Base-by-base conservation (phyloP, 2,113 vertebrate species). In the Lophotis ruficrista region DNA sequence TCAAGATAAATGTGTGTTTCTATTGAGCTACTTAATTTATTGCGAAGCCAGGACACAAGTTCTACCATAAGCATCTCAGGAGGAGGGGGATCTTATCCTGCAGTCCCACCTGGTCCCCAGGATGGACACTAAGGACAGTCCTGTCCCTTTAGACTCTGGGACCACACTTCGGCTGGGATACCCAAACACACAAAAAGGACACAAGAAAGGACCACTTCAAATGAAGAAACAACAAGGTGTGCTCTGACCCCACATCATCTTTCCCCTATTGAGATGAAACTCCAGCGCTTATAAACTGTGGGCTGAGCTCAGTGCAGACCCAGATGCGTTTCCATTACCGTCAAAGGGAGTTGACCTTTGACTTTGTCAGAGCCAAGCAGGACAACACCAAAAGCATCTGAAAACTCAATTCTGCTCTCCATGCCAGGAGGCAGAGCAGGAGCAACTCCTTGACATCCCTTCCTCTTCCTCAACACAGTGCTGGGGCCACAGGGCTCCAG, bases 1-100 rank as follows among this genome's bases (percentile, higher is more conserved):
- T 93, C 31, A 38, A 87, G 89, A 89, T 89, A 96, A 89, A 92
- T 35, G 23, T 9, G 18, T 83, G 47, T 71, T 96, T 94, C 56
- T 81, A 30, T 18, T 65, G 45, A 92, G 41, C 54, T 93, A 47
- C 76, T 89, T 81, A 18, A 69, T 92, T 90, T 90, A 77, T 81
- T 50, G 31, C 1, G 0, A 89, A 96, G 60, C 41, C 56, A 87
- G 61, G 82, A 58, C 72, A 90, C 28, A 24, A 37, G 12, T 69
- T 83, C 58, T 87, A 38, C 83, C 83, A 54, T 8, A 38, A 60
- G 56, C 69, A 7, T 24, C 31, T 61, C 3, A 1, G 43, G 21
- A 83, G 58, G 3, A 51, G 13, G 7, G 3, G 38, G 60, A 8
- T 70, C 7, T 9, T 31, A 60, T 31, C 72, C 68, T 75, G 64